A percentile compares a stretch with the other conserved stretches of the same genome.
These are phyloP conservation scores for Archips crataeganus DNA, from an alignment of 2,888 invertebrate species.

Conservation along the genomic window DNA sequence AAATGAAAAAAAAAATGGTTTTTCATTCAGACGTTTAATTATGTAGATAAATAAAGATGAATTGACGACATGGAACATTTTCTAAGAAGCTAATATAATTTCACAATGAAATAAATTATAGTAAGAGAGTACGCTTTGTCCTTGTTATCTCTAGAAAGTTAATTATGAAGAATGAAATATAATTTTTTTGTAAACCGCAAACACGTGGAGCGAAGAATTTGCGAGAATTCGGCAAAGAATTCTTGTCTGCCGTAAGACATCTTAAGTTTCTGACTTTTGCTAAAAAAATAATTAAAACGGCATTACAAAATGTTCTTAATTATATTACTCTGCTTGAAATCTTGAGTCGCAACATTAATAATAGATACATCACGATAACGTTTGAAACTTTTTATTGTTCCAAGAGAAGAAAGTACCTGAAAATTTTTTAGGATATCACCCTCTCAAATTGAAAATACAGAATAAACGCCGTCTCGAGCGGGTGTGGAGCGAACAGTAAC, in stretches of 20 bases:
- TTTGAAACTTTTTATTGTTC: neutral
- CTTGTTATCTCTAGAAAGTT: slow-evolving; percentile 21
- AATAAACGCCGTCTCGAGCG: slow-evolving; percentile 1
- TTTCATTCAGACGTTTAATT: slow-evolving; percentile 29
- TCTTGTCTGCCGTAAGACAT: neutral
- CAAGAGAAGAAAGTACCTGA: neutral
- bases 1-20: slow-evolving; percentile 7
- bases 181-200: slow-evolving; percentile 14
- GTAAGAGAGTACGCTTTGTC: slow-evolving; percentile 8
- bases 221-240: slow-evolving; percentile 1
- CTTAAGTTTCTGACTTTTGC: neutral
- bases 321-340: neutral
- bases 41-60: slow-evolving; percentile 36
- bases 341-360: neutral
- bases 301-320: neutral
- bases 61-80: slow-evolving; percentile 26
- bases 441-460: neutral
- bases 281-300: neutral
- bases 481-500: slow-evolving; percentile 1
- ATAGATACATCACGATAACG: neutral
- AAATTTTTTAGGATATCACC: neutral
- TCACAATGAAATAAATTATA: slow-evolving; percentile 19
- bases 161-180: slow-evolving; percentile 21
- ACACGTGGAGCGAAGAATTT: neutral
- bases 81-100: slow-evolving; percentile 26